Base-by-base conservation (phyloP, 1,140 invertebrate species). In the Saccostrea glomerata region DNA sequence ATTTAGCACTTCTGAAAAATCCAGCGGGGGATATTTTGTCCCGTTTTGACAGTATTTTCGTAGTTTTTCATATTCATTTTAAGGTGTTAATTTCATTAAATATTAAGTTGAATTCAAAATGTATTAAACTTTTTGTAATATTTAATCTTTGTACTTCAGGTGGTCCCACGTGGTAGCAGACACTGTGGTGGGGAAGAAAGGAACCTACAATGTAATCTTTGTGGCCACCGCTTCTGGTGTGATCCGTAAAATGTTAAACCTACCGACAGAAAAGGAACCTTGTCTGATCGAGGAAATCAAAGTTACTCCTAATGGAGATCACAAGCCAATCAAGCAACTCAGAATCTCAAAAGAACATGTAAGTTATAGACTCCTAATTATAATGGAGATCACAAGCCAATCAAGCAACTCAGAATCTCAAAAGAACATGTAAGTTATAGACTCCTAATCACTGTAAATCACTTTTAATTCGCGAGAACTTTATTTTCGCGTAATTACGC, bases 231-330 rank as follows among this genome's bases (percentile, higher is more conserved):
- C 96, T 3, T 96, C 96, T 0, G 97, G 97, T 25, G 93, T 96
- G 12, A 96, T 99, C 13, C 97, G 97, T 91, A 99, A 99, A 94
- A 96, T 98, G 90, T 96, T 97, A 0, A 95, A 98, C 94, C 97
- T 91, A 97, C 97, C 9, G 92, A 96, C 20, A 96, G 96, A 0
- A 95, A 89, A 89, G n/a, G 77, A 85, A 87, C 96, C 98, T 0
- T 99, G 98, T 94, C 95, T 98, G 5, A 96, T 98, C 23, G 98
- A 99, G 94, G 96, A 98, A 84, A 97, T 98, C 96, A 96, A 97
- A 86, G 96, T 97, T 2, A 96, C 97, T 12, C 91, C 94, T 20
- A 94, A 96, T 89, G 93, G 93, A 54, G 92, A 94, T 0, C 93
- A 94, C 47, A 96, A 96, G 54, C 94, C 96, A 63, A 96, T 97